A percentile compares a stretch with the other conserved stretches of the same genome.
phyloP scores from a whole-genome alignment of 2,113 vertebrate genomes.

The rat (Rattus norvegicus) region GRCr8 NC_086028.1:63296001-63296500 shows the following conservation, averaged over 20 bases:
- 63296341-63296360: no score
- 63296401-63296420: background rate
- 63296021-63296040: background rate
- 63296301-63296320: no score
- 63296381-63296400: background rate
- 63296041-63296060: background rate
- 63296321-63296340: no score
- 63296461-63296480: background rate
- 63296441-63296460: background rate
- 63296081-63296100: background rate
- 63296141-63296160: background rate
- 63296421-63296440: constrained; percentile 17
- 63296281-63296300: no score
- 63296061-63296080: background rate
- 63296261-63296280: no score
- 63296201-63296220: background rate
- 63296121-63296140: background rate
- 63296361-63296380: background rate
- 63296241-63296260: background rate
- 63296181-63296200: background rate
- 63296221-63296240: background rate
- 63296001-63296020: background rate
- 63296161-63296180: background rate
- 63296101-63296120: background rate
- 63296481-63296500: background rate